Conservation (phyloP, 2,888 invertebrate species). For the Nomada ferruginata region DNA sequence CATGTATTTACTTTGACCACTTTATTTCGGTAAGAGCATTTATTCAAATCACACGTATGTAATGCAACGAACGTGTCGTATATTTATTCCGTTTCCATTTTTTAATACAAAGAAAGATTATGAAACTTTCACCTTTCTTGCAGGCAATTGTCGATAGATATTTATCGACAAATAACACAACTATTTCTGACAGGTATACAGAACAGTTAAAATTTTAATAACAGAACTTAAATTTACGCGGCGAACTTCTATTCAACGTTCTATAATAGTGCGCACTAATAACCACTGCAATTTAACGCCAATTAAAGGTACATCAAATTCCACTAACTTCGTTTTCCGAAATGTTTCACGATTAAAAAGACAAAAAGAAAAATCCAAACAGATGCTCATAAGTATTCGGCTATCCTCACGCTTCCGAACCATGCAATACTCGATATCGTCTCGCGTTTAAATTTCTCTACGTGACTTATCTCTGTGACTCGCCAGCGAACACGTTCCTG, state of each 20-base stretch:
- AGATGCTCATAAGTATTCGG: too few relatives aligned
- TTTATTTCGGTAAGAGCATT: not conserved
- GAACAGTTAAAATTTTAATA: too few relatives aligned
- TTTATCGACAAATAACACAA: too few relatives aligned
- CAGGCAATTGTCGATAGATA: too few relatives aligned
- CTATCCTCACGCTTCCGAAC: slow-evolving; percentile 10
- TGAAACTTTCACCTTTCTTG: too few relatives aligned
- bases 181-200: too few relatives aligned
- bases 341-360: not conserved
- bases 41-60: not conserved
- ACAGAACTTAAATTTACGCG: too few relatives aligned
- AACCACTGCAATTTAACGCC: not conserved
- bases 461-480: slow-evolving; percentile 27
- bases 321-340: not conserved
- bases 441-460: slow-evolving; percentile 28
- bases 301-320: not conserved
- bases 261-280: not conserved
- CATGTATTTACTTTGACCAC: not conserved
- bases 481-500: slow-evolving; percentile 11
- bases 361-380: not conserved
- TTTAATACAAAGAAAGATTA: too few relatives aligned
- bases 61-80: too few relatives aligned
- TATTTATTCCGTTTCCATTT: not conserved
- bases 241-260: not conserved
- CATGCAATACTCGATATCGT: slow-evolving; percentile 1